A percentile compares a stretch with the other conserved stretches of the same genome.
Evolutionary conservation across 2,113 vertebrate species (phyloP).

Genomic region (Ascaphus truei): DNA sequence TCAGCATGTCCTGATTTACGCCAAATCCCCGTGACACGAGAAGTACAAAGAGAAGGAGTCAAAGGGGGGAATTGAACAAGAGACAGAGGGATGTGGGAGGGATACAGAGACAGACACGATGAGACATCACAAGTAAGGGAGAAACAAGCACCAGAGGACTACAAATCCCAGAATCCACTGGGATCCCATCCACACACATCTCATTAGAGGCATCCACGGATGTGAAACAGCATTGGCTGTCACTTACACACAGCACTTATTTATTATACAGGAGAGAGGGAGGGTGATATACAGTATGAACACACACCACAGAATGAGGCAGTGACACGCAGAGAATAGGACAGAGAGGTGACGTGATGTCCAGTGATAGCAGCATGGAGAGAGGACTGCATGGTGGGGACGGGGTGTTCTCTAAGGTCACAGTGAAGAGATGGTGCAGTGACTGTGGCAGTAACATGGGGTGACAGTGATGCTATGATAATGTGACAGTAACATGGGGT

Average conservation of each 20-base stretch:
- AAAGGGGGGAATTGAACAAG: background rate
- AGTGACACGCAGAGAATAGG: too few species aligned
- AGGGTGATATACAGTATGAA: too few species aligned
- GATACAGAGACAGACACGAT: background rate
- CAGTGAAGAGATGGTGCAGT: too few species aligned
- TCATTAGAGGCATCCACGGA: background rate
- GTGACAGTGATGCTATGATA: too few species aligned
- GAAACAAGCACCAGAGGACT: background rate
- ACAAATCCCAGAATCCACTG: background rate
- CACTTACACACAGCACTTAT: background rate
- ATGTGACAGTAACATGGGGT: too few species aligned
- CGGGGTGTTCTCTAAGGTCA: too few species aligned
- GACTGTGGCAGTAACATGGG: too few species aligned
- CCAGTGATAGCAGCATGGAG: too few species aligned
- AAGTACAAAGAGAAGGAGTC: constrained; percentile 6
- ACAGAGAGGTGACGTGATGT: too few species aligned
- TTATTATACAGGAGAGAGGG: too few species aligned
- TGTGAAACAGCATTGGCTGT: background rate
- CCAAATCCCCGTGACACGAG: constrained; percentile 9
- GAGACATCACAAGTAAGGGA: background rate
- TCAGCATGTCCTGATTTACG: constrained; percentile 25
- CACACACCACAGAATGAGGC: too few species aligned
- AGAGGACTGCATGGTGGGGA: too few species aligned
- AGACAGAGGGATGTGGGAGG: background rate
- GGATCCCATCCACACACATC: background rate